Evolutionary conservation across 2,113 vertebrate genomes (phyloP), one percentile per base, ranked within the genome.

Genomic region (Siphamia tubifer): DNA sequence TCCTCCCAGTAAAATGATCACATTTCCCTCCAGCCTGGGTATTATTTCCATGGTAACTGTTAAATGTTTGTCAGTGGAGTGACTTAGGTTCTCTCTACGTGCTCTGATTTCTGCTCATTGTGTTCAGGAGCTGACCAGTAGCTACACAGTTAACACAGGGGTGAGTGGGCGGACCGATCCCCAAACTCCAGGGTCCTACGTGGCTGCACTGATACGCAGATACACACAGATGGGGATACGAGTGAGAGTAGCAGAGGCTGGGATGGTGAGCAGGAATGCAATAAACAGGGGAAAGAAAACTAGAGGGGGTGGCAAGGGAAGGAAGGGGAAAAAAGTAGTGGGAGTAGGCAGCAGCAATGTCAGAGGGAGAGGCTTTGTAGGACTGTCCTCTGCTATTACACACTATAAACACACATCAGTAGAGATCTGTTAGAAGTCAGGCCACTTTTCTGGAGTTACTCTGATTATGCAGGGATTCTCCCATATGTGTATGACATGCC

Each of bases 181-280:
- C 60, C 38, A 66, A 75, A 75, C 65, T 77, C 45, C 28, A 79
- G 66, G 64, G 73, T 65, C 73, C 78, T 78, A 89, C 82, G 64
- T 85, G 82, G 61, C 81, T 77, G 63, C 82, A 69, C 40, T 74
- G 6, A 57, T 15, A 64, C 52, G 44, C 43, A 56, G 34, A 74
- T 6, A 66, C 25, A 67, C 57, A 77, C 65, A 74, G 39, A 77
- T 74, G 64, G 44, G 62, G 38, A 58, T 68, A 78, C 2, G 54
- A 68, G 69, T 11, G 58, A 67, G 74, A 81, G 73, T 51, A 73
- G 73, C 54, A 73, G 77, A 61, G 60, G 72, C 74, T 60, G 65
- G 54, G 57, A 48, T 79, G 77, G 83, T 63, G 69, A 77, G 71
- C 70, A 77, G 77, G 83, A 86, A 83, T 84, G 81, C 63, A 62